These are phyloP conservation scores for Apamea monoglypha DNA, from an alignment of 2,888 invertebrate species.

Conservation along the genomic window DNA sequence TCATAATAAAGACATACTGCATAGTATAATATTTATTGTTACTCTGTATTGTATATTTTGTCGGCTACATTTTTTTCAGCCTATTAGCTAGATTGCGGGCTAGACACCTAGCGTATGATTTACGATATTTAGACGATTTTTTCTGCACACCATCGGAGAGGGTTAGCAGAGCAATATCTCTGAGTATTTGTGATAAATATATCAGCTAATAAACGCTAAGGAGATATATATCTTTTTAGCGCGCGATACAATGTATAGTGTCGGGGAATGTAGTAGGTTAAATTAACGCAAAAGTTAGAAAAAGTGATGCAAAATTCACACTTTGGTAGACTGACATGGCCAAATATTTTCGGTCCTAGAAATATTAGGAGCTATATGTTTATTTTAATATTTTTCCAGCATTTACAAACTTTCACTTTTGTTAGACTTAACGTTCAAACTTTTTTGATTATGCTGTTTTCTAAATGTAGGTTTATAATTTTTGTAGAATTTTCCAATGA, in stretches of 20 bases:
- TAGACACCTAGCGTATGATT: conserved; percentile 76
- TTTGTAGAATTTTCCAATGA: neutral
- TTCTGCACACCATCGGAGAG: conserved; percentile 71
- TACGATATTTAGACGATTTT: conserved; percentile 75
- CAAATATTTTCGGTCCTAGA: neutral
- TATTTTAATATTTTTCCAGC: neutral
- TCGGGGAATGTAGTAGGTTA: conserved; percentile 59
- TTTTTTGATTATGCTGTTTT: neutral
- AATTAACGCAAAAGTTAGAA: neutral
- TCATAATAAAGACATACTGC: conserved; percentile 58
- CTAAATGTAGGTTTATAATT: neutral
- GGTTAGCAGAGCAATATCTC: conserved; percentile 82
- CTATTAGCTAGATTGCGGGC: conserved; percentile 74
- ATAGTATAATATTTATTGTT: conserved; percentile 49
- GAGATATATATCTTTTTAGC: conserved; percentile 85
- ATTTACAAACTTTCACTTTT: neutral
- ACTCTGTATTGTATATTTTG: conserved; percentile 48
- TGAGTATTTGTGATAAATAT: conserved; percentile 87
- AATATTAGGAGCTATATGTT: neutral
- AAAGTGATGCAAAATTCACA: neutral
- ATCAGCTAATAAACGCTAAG: conserved; percentile 88
- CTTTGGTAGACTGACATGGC: neutral
- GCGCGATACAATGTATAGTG: conserved; percentile 65
- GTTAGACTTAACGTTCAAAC: neutral
- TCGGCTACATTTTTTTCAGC: conserved; percentile 58